Percentiles rank a stretch among this genome's conserved stretches.
Evolutionary conservation across 2,888 invertebrate genomes (phyloP).

Genomic region (Helobdella robusta): DNA sequence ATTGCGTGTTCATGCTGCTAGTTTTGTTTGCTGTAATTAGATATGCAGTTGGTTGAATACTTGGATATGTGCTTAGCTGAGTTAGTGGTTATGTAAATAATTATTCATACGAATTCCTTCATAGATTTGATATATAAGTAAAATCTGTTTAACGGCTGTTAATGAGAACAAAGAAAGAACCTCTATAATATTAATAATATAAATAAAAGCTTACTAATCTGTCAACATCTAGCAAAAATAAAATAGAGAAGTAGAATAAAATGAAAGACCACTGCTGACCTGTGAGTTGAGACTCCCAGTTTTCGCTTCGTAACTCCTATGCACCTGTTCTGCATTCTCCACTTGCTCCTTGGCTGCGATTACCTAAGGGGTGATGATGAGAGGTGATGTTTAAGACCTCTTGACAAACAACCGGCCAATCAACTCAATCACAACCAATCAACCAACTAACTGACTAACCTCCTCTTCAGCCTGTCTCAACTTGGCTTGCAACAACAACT

Average conservation of each 20-base stretch:
- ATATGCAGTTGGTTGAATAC: too few species aligned
- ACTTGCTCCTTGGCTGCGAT: conserved; percentile 74
- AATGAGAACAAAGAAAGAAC: background rate
- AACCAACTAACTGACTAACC: too few species aligned
- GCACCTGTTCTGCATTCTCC: conserved; percentile 89
- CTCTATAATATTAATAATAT: background rate
- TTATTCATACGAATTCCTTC: background rate
- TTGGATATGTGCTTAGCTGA: background rate
- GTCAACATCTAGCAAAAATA: background rate
- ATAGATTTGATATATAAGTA: background rate
- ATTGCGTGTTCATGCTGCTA: too few species aligned
- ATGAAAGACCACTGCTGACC: conserved; percentile 35
- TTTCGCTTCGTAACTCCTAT: conserved; percentile 70
- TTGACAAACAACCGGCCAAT: background rate
- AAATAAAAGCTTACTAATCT: background rate
- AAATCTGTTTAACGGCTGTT: background rate
- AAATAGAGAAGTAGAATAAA: background rate
- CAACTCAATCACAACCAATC: background rate
- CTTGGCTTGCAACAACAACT: conserved; percentile 64
- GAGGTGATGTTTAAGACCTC: background rate
- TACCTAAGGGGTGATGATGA: conserved; percentile 52
- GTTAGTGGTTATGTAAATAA: background rate
- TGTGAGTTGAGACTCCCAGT: conserved; percentile 44
- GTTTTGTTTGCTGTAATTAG: too few species aligned
- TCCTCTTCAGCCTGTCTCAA: conserved; percentile 83